Evolutionary conservation across 2,888 invertebrate species (phyloP).

Genomic region (Calameuta filiformis): DNA sequence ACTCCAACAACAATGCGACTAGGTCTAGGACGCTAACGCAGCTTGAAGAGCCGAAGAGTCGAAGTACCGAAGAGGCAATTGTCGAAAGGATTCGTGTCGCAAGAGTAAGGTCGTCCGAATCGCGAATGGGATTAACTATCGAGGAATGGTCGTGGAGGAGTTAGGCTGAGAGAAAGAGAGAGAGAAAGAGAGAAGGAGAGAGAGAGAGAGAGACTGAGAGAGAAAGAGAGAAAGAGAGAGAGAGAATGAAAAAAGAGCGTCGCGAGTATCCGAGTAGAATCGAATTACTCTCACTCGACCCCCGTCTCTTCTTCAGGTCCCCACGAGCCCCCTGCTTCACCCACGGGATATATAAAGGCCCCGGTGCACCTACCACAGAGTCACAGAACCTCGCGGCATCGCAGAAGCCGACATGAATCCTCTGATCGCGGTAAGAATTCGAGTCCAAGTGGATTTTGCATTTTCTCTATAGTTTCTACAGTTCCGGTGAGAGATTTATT

Average conservation of each 20-base stretch:
- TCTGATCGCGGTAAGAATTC: conserved; percentile 63
- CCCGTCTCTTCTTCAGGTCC: conserved; percentile 59
- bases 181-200: conserved; percentile 17
- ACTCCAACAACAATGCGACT: conserved; percentile 19
- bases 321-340: conserved; percentile 48
- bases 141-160: conserved; percentile 5
- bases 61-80: neutral
- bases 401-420: conserved; percentile 65
- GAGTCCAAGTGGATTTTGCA: no score
- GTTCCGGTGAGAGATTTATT: no score
- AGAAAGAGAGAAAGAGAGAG: conserved; percentile 33
- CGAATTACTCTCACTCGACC: conserved; percentile 62
- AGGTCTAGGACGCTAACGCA: conserved; percentile 47
- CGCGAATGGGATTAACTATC: neutral
- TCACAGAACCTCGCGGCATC: conserved; percentile 66
- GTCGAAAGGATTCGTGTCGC: conserved; percentile 1
- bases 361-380: conserved; percentile 60
- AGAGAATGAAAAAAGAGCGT: conserved; percentile 31
- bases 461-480: no score
- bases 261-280: conserved; percentile 32
- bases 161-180: conserved; percentile 20
- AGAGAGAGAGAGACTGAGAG: conserved; percentile 20
- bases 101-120: conserved; percentile 9
- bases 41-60: conserved; percentile 25
- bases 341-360: conserved; percentile 61